Evolutionary conservation across 2,113 vertebrate species (phyloP).

Genomic region (Cairina moschata): DNA sequence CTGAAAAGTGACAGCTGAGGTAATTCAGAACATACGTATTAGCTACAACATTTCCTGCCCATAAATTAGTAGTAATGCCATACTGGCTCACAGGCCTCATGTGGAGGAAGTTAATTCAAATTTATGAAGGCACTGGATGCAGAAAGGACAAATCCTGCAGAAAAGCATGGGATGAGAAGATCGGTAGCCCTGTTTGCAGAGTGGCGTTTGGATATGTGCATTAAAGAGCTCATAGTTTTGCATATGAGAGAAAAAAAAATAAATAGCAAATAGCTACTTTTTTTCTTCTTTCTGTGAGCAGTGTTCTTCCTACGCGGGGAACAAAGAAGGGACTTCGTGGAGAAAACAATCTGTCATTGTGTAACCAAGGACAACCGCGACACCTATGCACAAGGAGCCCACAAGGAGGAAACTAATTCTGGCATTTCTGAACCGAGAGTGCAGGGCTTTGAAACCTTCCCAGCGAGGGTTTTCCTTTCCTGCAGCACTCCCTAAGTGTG

Average conservation of each 20-base stretch:
- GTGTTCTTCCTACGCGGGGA: not conserved
- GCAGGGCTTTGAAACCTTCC: not conserved
- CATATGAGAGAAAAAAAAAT: not conserved
- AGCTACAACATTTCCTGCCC: not conserved
- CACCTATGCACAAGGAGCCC: not conserved
- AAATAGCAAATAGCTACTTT: not conserved
- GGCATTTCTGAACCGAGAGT: not conserved
- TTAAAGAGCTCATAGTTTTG: not conserved
- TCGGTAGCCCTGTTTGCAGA: not conserved
- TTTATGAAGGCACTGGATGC: not conserved
- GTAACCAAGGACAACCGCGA: constrained; percentile 4
- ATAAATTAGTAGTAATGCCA: not conserved
- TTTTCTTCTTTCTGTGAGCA: not conserved
- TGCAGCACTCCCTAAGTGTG: accelerated
- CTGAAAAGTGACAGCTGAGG: not conserved
- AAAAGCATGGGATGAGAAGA: not conserved
- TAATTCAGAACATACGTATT: not conserved
- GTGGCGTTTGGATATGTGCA: not conserved
- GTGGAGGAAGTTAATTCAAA: not conserved
- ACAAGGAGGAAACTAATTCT: not conserved
- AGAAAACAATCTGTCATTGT: not conserved
- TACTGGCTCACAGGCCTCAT: not conserved
- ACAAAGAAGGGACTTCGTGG: not conserved
- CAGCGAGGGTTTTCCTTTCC: not conserved
- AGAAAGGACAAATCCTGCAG: not conserved